phyloP scores from a whole-genome alignment of 2,797 vertebrate genomes.

The Anguilla anguilla region DNA sequence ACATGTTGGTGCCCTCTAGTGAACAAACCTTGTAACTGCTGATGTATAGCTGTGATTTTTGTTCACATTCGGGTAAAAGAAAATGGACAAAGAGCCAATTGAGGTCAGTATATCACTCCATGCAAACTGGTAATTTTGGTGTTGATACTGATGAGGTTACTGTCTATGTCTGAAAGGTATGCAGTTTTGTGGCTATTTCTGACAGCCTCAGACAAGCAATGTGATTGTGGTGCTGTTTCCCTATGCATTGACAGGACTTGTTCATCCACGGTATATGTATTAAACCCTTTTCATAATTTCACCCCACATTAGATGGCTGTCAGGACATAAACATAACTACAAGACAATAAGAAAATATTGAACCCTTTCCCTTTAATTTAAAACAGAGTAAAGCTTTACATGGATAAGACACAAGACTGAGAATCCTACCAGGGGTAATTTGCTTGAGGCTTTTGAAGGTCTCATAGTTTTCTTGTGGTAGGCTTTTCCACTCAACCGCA shows the following conservation, averaged over 20 bases:
- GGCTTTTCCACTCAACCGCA: slow-evolving; percentile 91
- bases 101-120: background rate
- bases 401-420: background rate
- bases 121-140: background rate
- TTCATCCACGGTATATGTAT: background rate
- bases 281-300: background rate
- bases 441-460: slow-evolving; percentile 84
- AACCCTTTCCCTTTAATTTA: background rate
- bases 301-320: background rate
- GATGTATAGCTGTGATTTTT: background rate
- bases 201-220: background rate
- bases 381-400: background rate
- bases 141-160: background rate
- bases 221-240: background rate
- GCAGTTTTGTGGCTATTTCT: background rate
- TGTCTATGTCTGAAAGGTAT: background rate
- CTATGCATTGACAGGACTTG: background rate
- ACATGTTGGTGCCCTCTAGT: slow-evolving; percentile 56
- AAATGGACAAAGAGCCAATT: background rate
- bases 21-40: slow-evolving; percentile 44
- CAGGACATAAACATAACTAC: background rate
- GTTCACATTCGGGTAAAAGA: background rate
- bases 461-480: slow-evolving; percentile 98
- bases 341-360: background rate
- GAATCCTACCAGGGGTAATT: slow-evolving; percentile 83